A percentile compares a stretch with the other conserved stretches of the same genome.
Conservation (phyloP, 2,797 vertebrate genomes). For the Oreonectes daqikongensis region DNA sequence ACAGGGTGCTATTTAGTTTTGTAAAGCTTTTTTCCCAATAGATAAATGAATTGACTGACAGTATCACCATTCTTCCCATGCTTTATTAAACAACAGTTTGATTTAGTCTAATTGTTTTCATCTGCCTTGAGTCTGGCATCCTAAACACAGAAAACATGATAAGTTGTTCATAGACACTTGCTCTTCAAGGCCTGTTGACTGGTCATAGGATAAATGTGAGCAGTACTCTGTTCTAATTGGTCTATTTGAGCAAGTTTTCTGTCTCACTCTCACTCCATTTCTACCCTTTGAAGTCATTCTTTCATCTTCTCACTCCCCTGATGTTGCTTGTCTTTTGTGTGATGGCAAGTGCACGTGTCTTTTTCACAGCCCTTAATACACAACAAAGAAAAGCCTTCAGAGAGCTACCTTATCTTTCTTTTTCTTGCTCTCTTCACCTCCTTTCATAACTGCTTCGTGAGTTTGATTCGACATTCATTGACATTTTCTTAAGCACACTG, state of each 20-base stretch:
- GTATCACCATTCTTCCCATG: slow-evolving; percentile 24
- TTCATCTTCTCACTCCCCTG: slow-evolving; percentile 78
- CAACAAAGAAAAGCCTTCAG: slow-evolving; percentile 75
- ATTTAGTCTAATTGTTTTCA: slow-evolving; percentile 6
- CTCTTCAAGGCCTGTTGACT: slow-evolving; percentile 38
- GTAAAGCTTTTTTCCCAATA: slow-evolving; percentile 26
- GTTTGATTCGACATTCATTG: slow-evolving; percentile 53
- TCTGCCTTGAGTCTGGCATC: slow-evolving; percentile 23
- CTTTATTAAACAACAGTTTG: slow-evolving; percentile 1
- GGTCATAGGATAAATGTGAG: slow-evolving; percentile 65
- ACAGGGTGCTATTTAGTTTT: slow-evolving; percentile 76
- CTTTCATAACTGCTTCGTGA: slow-evolving; percentile 45
- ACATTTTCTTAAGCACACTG: slow-evolving; percentile 35
- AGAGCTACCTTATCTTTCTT: slow-evolving; percentile 58
- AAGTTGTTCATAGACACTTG: slow-evolving; percentile 24
- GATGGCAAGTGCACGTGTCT: slow-evolving; percentile 70
- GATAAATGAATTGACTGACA: slow-evolving; percentile 11
- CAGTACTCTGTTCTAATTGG: slow-evolving; percentile 74
- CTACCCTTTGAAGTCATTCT: slow-evolving; percentile 77
- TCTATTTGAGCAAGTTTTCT: slow-evolving; percentile 73
- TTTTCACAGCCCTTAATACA: slow-evolving; percentile 75
- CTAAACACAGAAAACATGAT: slow-evolving; percentile 57
- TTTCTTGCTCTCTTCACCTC: slow-evolving; percentile 25
- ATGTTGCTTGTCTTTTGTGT: slow-evolving; percentile 79
- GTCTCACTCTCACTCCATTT: slow-evolving; percentile 76